Evolutionary conservation across 2,888 invertebrate genomes (phyloP).

Genomic region (Clepsis dumicolana): DNA sequence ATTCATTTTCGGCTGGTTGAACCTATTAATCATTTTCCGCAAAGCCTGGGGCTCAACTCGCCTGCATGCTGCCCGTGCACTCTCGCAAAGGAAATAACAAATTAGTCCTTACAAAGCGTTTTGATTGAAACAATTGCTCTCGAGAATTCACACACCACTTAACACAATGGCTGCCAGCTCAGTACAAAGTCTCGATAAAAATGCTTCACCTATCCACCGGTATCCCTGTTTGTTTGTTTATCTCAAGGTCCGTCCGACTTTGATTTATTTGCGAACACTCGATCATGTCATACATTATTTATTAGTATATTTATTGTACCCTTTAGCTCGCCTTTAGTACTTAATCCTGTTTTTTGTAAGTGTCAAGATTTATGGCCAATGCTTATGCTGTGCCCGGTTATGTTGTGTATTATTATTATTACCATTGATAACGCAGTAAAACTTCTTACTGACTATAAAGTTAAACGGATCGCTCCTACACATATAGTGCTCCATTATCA

Average conservation of each 20-base stretch:
- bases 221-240: slow-evolving; percentile 15
- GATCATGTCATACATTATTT: slow-evolving; percentile 37
- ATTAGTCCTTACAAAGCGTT: slow-evolving; percentile 40
- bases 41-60: background rate
- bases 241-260: slow-evolving; percentile 16
- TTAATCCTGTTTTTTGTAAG: slow-evolving; percentile 15
- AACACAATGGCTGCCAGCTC: slow-evolving; percentile 36
- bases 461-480: slow-evolving; percentile 18
- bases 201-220: slow-evolving; percentile 15
- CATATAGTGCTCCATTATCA: slow-evolving; percentile 15
- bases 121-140: slow-evolving; percentile 40
- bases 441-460: slow-evolving; percentile 15
- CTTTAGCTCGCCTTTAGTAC: slow-evolving; percentile 14
- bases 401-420: slow-evolving; percentile 8
- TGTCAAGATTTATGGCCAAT: slow-evolving; percentile 6
- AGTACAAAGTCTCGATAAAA: slow-evolving; percentile 37
- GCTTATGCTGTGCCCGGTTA: slow-evolving; percentile 12
- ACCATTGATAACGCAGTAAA: slow-evolving; percentile 19
- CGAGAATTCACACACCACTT: slow-evolving; percentile 40
- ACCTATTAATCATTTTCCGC: slow-evolving; percentile 32
- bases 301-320: slow-evolving; percentile 21
- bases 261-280: slow-evolving; percentile 26
- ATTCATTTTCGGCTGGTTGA: slow-evolving; percentile 31
- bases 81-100: slow-evolving; percentile 37
- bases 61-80: background rate